Percentiles rank a stretch among this genome's conserved stretches.
phyloP scores from a whole-genome alignment of 2,888 invertebrate genomes.

The Julus scanicus region DNA sequence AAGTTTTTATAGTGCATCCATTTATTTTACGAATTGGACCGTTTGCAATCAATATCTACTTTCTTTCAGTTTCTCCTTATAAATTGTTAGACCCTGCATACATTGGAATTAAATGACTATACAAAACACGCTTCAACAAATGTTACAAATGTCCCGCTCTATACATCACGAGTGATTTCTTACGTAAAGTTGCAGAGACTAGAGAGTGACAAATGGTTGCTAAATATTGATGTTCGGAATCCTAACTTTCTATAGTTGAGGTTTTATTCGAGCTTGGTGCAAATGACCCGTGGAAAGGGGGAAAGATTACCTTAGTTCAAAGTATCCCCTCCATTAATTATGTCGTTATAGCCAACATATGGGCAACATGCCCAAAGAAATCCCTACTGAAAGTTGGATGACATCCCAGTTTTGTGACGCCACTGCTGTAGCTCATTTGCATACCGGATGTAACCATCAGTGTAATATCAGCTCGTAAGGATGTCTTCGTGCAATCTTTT shows the following conservation, averaged over 20 bases:
- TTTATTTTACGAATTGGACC: slow-evolving; percentile 36
- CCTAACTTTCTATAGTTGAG: background rate
- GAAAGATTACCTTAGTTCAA: background rate
- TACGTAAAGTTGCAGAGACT: background rate
- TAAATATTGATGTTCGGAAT: slow-evolving; percentile 15
- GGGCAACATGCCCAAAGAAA: background rate
- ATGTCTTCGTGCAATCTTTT: background rate
- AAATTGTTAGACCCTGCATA: background rate
- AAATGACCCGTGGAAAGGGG: background rate
- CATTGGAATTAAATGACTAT: background rate
- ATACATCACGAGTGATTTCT: slow-evolving; percentile 6
- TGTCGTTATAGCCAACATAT: background rate
- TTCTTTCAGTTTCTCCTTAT: background rate
- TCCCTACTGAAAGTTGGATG: background rate
- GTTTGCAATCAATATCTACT: slow-evolving; percentile 12
- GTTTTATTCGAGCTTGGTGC: background rate
- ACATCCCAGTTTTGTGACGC: background rate
- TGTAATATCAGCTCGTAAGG: background rate
- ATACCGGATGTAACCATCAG: background rate
- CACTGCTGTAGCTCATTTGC: background rate
- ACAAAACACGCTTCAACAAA: background rate
- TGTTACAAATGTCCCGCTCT: background rate
- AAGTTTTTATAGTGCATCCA: slow-evolving; percentile 8
- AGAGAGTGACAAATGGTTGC: slow-evolving; percentile 17
- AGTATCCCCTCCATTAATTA: background rate